Conservation (phyloP, 2,888 invertebrate species). For the Dasypolia templi region DNA sequence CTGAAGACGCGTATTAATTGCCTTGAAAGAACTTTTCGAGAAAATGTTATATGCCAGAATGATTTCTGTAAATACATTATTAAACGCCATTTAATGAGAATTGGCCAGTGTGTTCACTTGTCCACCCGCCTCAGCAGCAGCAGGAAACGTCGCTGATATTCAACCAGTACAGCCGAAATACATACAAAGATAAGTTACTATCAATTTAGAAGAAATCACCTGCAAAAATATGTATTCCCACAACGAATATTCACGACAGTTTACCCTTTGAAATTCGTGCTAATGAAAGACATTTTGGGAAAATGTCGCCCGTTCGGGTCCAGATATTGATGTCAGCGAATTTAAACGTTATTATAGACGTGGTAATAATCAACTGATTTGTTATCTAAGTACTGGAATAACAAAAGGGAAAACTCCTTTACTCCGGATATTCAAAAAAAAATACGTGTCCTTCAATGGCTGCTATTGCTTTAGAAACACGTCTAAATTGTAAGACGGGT, state of each 20-base stretch:
- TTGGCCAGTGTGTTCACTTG: not conserved
- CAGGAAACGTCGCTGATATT: not conserved
- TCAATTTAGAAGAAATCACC: slow-evolving; percentile 12
- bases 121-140: not conserved
- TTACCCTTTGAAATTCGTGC: slow-evolving; percentile 43
- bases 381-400: slow-evolving; percentile 46
- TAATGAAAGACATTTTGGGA: slow-evolving; percentile 47
- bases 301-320: slow-evolving; percentile 37
- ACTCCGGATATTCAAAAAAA: slow-evolving; percentile 34
- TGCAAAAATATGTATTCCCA: slow-evolving; percentile 16
- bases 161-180: not conserved
- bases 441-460: slow-evolving; percentile 22
- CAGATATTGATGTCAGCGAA: slow-evolving; percentile 58
- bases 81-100: not conserved
- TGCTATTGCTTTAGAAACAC: slow-evolving; percentile 20
- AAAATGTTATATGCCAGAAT: not conserved
- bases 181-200: slow-evolving; percentile 16
- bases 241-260: slow-evolving; percentile 3
- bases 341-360: slow-evolving; percentile 42
- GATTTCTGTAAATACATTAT: not conserved
- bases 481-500: slow-evolving; percentile 23
- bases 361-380: slow-evolving; percentile 51
- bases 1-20: not conserved
- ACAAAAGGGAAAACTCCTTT: slow-evolving; percentile 24
- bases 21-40: not conserved